Evolutionary conservation across 2,113 vertebrate genomes (phyloP), one percentile per base, ranked within the genome.

Genomic region (Scomber japonicus): DNA sequence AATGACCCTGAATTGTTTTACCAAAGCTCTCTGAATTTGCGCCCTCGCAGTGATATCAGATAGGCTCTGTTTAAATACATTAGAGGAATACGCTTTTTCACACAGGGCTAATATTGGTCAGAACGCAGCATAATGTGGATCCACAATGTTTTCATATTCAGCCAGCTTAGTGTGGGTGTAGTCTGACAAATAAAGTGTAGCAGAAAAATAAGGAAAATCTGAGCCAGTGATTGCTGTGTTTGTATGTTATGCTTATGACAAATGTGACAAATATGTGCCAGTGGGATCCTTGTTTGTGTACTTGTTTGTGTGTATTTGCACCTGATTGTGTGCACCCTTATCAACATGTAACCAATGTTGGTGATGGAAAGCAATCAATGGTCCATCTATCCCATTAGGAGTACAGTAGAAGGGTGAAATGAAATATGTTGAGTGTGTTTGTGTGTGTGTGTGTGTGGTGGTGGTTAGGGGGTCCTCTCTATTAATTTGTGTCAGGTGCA

Each of bases 331-430:
- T 46, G 44, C 8, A 2, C 53, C 17, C 60, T 81, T 91, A 88
- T 89, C 88, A 88, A 70, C 80, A 83, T 82, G 75, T 76, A 89
- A 82, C 79, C 84, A 89, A 70, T 80, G 71, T 55, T 21, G 55
- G 56, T 83, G 85, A 89, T 88, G 78, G 89, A 71, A 88, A 71
- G 51, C 78, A 88, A 92, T 92, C 88, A 88, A 85, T 91, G 24
- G 65, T 83, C 80, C 83, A 80, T 78, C 80, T 71, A 71, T 75
- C 59, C 85, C 78, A 88, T 86, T 90, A 88, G 74, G 81, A 64
- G 46, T 72, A 53, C 67, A 74, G 70, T 65, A n/a, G 72, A n/a
- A 15, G 11, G 19, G 40, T 64, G 67, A 83, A 54, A 62, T 49
- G 8, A 54, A 54, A 54, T 19, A 54, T 17, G 5, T 12, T 75